Evolutionary conservation across 2,797 vertebrate species (phyloP), one percentile per base, ranked within the genome.

Genomic region (Pteropus rufus): DNA sequence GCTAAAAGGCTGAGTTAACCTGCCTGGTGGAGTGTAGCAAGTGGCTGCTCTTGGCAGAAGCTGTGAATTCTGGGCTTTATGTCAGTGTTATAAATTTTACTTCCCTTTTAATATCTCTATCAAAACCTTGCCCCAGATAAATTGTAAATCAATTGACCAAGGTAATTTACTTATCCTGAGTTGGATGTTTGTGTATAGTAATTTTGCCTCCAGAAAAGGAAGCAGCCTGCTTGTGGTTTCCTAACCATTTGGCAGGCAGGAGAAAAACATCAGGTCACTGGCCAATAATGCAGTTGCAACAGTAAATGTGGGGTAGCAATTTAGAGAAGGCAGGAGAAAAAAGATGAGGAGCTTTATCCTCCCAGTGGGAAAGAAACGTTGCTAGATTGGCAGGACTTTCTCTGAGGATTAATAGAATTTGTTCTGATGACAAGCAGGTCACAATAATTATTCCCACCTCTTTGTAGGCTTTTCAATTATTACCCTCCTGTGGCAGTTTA

Each of bases 121-220:
- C 64, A 93, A 91, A 97, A 72, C 52, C 70, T 75, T 86, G 34
- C 62, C 77, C 60, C 54, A 67, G 90, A 93, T 95, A 95, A 96
- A 94, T 70, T 91, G 24, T 75, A 96, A 96, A 97, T 95, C 93
- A 95, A 82, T 97, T 96, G 95, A 93, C 88, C 93, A 96, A 91
- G 72, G 75, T 93, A 96, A 97, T 97, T 97, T 77, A 91, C 60
- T 96, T 95, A 90, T 95, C 64, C 62, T 85, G 90, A 75, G 60
- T 86, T 2, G 0, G 88, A 96, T 96, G 67, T 94, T 88, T 95
- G 75, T n/a, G 4, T 73, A 89, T 80, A 69, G 75, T 81, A 87
- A 95, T 97, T 96, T 94, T 76, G 70, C 56, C 86, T 96, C 67
- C 65, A 83, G 82, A 82, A 85, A 91, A 88, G 80, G 86, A 96